These are phyloP conservation scores for Dryadula phaetusa DNA, from an alignment of 2,888 invertebrate genomes.

Conservation along the genomic window DNA sequence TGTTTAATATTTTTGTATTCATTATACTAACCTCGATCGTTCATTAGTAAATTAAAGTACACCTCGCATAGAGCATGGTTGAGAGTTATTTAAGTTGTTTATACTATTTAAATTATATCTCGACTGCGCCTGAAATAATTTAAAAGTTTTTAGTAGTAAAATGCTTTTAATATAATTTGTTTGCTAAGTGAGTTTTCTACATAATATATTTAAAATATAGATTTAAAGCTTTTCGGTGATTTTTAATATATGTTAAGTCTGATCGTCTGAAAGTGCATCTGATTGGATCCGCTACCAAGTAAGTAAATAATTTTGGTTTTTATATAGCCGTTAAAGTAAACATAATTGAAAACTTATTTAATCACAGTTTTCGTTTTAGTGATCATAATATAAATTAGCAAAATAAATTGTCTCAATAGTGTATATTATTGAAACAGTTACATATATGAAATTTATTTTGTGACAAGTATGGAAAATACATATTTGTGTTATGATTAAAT, in stretches of 20 bases:
- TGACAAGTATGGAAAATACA: too few species aligned
- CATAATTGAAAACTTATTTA: too few species aligned
- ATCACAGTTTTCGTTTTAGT: too few species aligned
- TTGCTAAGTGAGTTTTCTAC: background rate
- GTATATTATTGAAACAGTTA: too few species aligned
- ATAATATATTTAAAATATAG: background rate
- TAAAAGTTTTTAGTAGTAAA: background rate
- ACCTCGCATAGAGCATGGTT: conserved; percentile 4
- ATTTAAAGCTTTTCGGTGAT: background rate
- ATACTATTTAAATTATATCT: background rate
- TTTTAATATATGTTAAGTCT: background rate
- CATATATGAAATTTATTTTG: too few species aligned
- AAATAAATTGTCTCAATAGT: too few species aligned
- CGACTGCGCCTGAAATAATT: background rate
- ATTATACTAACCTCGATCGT: conserved; percentile 12
- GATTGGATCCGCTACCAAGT: background rate
- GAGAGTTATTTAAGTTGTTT: conserved; percentile 4
- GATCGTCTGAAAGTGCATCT: background rate
- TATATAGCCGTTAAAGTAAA: too few species aligned
- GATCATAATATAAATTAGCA: too few species aligned
- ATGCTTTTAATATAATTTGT: background rate
- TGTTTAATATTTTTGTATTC: conserved; percentile 18
- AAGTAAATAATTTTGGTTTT: background rate
- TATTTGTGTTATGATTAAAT: too few species aligned
- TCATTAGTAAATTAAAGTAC: conserved; percentile 22